These are phyloP conservation scores for Strigamia transsilvanica DNA, from an alignment of 2,888 invertebrate genomes.

Conservation along the genomic window DNA sequence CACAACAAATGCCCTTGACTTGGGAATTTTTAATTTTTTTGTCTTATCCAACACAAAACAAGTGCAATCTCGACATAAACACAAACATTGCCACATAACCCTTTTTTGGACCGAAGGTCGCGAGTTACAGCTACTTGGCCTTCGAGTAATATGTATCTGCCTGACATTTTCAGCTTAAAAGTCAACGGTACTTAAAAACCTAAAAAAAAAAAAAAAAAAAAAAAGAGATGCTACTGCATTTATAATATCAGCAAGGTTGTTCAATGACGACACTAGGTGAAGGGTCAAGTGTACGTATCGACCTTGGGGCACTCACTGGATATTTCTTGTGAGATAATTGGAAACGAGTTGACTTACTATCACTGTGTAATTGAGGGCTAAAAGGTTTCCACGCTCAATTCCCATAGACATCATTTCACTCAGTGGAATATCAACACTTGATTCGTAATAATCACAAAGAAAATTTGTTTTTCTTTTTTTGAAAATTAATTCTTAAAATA, in stretches of 20 bases:
- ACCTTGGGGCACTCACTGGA: background rate
- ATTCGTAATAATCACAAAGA: background rate
- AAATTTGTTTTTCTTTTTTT: too few relatives aligned
- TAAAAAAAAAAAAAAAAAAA: background rate
- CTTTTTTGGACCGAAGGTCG: background rate
- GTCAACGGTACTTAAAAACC: background rate
- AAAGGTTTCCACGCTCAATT: conserved; percentile 6
- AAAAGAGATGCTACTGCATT: background rate
- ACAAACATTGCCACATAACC: background rate
- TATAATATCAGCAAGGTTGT: background rate
- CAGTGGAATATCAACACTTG: background rate
- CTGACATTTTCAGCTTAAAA: conserved; percentile 24
- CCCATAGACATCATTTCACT: background rate
- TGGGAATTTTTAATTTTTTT: background rate
- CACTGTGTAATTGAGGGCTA: conserved; percentile 29
- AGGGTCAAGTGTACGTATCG: conserved; percentile 1
- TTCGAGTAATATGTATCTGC: background rate
- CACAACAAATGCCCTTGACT: background rate
- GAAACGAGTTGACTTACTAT: background rate
- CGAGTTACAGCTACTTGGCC: background rate
- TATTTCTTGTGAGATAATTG: conserved; percentile 16
- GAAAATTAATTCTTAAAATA: background rate
- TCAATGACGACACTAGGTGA: conserved; percentile 17
- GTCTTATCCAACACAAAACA: background rate
- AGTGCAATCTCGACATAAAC: background rate